Evolutionary conservation across 2,113 vertebrate genomes (phyloP), one percentile per base, ranked within the genome.

Genomic region (Gadus chalcogrammus): DNA sequence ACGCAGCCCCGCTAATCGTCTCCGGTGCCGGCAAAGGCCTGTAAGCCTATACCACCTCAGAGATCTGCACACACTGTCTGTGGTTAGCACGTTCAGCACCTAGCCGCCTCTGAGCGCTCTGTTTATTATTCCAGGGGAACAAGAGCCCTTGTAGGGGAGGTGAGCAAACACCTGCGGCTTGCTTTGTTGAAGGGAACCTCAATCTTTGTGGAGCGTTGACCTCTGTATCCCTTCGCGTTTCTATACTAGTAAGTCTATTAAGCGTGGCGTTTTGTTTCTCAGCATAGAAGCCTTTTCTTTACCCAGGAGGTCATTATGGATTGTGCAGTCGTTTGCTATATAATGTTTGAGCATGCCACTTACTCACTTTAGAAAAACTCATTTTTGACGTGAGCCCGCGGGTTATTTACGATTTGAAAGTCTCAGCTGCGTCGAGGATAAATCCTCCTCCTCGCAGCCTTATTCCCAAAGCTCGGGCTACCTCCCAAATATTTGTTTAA

Each of bases 71-170:
- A 1, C 64, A 65, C 75, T 73, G 63, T 71, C 72, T 83, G 88
- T 59, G 82, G 76, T 85, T 79, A 73, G 73, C 64, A 74, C 24
- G 35, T 59, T 35, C 64, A 48, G 63, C 15, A 6, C 65, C 52
- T 38, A 31, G 48, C 75, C 20, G 4, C 67, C 67, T 62, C 71
- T 31, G 59, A 71, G 38, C 27, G 65, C 73, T 75, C 24, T 62
- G 63, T 78, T 78, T 83, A 67, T 87, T 85, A 75, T 76, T 78
- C 67, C 62, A 48, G 62, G 59, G 71, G 64, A 76, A 71, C 59
- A 61, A 52, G 60, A 78, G 67, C 66, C 27, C 53, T 76, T 20
- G 2, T 1, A 3, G 66, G 59, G 59, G 67, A 79, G 28, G 55
- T 65, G 9, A 64, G 61, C 17, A 71, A 81, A 77, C 76, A 64